Evolutionary conservation across 2,797 vertebrate genomes (phyloP).

Genomic region (Pygocentrus nattereri): DNA sequence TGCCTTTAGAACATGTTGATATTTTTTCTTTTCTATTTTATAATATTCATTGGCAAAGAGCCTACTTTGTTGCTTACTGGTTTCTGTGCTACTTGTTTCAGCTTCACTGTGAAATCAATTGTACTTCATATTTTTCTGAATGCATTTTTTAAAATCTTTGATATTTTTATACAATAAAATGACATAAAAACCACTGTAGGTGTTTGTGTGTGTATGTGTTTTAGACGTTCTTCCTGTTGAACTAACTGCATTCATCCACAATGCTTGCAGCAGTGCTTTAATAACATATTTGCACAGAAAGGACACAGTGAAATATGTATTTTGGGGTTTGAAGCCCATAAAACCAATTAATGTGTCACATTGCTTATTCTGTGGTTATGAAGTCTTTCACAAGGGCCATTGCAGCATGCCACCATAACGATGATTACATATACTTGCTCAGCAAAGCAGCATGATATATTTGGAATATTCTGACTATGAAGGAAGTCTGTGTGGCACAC

Average conservation of each 20-base stretch:
- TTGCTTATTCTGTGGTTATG: not conserved
- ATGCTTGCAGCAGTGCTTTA: not conserved
- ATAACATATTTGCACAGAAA: not conserved
- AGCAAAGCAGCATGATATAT: not conserved
- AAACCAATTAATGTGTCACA: not conserved
- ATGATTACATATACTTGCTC: not conserved
- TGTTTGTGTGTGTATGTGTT: not conserved
- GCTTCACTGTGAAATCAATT: constrained; percentile 13
- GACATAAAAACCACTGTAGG: not conserved
- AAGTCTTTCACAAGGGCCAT: not conserved
- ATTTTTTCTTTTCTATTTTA: constrained; percentile 22
- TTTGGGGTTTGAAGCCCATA: not conserved
- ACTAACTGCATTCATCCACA: not conserved
- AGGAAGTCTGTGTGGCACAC: not conserved
- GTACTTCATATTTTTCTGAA: constrained; percentile 9
- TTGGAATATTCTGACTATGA: not conserved
- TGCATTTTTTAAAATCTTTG: constrained; percentile 2
- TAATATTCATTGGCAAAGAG: constrained; percentile 14
- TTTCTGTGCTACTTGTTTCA: constrained; percentile 17
- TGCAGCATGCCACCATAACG: not conserved
- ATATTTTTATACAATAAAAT: constrained; percentile 55
- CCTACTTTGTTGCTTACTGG: constrained; percentile 16
- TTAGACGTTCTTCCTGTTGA: not conserved
- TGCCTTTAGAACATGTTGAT: constrained; percentile 43
- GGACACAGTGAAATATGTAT: not conserved